These are phyloP conservation scores for Micromys minutus DNA, from an alignment of 2,113 vertebrate genomes.

Conservation along the genomic window DNA sequence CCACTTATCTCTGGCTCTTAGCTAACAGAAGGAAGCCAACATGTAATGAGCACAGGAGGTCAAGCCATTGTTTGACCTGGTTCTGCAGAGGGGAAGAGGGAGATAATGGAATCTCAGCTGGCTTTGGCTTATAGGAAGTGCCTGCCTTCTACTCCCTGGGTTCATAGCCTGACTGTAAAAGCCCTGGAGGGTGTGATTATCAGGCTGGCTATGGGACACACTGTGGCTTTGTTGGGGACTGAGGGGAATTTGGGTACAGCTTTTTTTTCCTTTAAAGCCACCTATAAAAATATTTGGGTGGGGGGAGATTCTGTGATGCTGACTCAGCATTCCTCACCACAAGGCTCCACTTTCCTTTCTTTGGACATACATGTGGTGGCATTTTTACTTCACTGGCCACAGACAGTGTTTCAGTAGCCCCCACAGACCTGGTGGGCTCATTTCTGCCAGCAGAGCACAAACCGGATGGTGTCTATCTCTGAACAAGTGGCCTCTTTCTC, in stretches of 20 bases:
- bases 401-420: constrained; percentile 64
- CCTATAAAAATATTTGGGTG: constrained; percentile 73
- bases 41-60: constrained; percentile 79
- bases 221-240: constrained; percentile 70
- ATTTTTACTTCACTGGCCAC: background rate
- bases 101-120: constrained; percentile 70
- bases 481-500: constrained; percentile 12
- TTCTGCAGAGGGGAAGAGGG: constrained; percentile 63
- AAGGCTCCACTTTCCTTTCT: constrained; percentile 42
- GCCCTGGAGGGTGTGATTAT: constrained; percentile 54
- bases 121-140: constrained; percentile 76
- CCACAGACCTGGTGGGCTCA: constrained; percentile 23
- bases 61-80: constrained; percentile 77
- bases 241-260: constrained; percentile 65
- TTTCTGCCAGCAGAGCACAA: constrained; percentile 34
- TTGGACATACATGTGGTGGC: background rate
- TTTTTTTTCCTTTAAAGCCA: background rate
- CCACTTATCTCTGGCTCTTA: constrained; percentile 73
- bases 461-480: constrained; percentile 22
- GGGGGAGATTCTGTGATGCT: constrained; percentile 46
- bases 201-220: constrained; percentile 58
- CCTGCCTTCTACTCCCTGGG: constrained; percentile 50
- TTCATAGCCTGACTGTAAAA: constrained; percentile 50
- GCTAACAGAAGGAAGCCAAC: constrained; percentile 71
- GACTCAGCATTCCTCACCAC: constrained; percentile 57